phyloP scores from a whole-genome alignment of 1,140 invertebrate species.

The Scaptodrosophila lebanonensis region DNA sequence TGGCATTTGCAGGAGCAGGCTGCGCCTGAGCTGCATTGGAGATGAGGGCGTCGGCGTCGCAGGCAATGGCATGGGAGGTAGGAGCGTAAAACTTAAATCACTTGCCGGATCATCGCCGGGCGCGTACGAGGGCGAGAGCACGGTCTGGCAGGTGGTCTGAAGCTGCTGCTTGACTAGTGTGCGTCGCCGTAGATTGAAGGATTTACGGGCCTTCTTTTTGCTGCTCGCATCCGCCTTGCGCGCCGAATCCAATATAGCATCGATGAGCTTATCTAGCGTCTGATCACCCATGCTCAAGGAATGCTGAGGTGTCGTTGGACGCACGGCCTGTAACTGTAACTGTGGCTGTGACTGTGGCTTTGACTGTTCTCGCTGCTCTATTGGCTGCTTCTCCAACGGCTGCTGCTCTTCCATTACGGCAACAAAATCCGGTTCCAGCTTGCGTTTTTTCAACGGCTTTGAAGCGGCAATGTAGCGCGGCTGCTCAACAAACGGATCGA shows the following conservation, averaged over 20 bases:
- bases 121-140: slow-evolving; percentile 71
- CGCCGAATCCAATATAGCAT: slow-evolving; percentile 72
- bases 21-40: slow-evolving; percentile 30
- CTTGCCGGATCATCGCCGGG: slow-evolving; percentile 71
- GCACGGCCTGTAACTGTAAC: no score
- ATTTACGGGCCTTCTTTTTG: slow-evolving; percentile 58
- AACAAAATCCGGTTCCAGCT: slow-evolving; percentile 53
- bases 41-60: slow-evolving; percentile 43
- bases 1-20: slow-evolving; percentile 28
- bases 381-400: background rate
- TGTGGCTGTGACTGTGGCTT: background rate
- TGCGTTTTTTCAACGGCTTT: slow-evolving; percentile 44
- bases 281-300: slow-evolving; percentile 67
- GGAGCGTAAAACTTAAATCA: slow-evolving; percentile 58
- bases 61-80: slow-evolving; percentile 15
- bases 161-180: slow-evolving; percentile 66
- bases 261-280: slow-evolving; percentile 69
- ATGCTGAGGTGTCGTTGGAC: slow-evolving; percentile 43
- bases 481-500: slow-evolving; percentile 67
- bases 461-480: slow-evolving; percentile 49
- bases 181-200: slow-evolving; percentile 64
- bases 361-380: background rate
- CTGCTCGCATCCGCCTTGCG: slow-evolving; percentile 56
- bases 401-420: slow-evolving; percentile 37
- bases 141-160: slow-evolving; percentile 18